A percentile compares a stretch with the other conserved stretches of the same genome.
These are phyloP conservation scores for Rhabdomys dilectus DNA, from an alignment of 2,113 vertebrate genomes.

Conservation along the genomic window DNA sequence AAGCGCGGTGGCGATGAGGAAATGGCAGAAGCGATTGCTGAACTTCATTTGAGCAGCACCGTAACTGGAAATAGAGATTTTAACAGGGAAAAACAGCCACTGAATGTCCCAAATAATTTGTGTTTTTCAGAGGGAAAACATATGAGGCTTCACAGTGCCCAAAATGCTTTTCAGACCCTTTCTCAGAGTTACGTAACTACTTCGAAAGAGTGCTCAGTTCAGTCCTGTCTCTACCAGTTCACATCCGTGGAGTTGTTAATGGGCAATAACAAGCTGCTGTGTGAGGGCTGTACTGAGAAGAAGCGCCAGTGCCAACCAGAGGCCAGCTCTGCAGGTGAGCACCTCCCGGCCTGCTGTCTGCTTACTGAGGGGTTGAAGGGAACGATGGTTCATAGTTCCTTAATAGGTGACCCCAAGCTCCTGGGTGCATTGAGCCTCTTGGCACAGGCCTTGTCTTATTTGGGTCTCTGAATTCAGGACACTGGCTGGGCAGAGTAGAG, in stretches of 20 bases:
- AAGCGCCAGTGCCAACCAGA: constrained; percentile 90
- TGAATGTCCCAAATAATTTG: constrained; percentile 73
- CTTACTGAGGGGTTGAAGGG: not conserved
- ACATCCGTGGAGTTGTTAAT: constrained; percentile 97
- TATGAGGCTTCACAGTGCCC: constrained; percentile 79
- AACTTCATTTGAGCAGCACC: constrained; percentile 87
- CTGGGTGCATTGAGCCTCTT: not conserved
- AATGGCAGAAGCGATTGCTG: constrained; percentile 89
- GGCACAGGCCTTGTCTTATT: not conserved
- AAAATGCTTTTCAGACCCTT: constrained; percentile 95
- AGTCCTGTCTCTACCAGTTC: constrained; percentile 98
- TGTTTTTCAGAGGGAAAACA: constrained; percentile 81
- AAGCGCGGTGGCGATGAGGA: constrained; percentile 72
- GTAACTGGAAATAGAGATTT: constrained; percentile 39
- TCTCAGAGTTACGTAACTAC: constrained; percentile 95
- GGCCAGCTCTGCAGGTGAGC: constrained; percentile 88
- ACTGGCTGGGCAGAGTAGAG: not conserved
- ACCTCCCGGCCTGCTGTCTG: not conserved
- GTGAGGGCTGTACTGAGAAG: constrained; percentile 95
- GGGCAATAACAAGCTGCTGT: constrained; percentile 98
- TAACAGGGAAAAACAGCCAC: constrained; percentile 78
- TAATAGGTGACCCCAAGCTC: not conserved
- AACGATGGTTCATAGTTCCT: not conserved
- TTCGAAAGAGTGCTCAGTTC: constrained; percentile 98
- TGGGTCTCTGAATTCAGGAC: not conserved